These are phyloP conservation scores for Alitta virens DNA, from an alignment of 2,888 invertebrate species.

Conservation along the genomic window DNA sequence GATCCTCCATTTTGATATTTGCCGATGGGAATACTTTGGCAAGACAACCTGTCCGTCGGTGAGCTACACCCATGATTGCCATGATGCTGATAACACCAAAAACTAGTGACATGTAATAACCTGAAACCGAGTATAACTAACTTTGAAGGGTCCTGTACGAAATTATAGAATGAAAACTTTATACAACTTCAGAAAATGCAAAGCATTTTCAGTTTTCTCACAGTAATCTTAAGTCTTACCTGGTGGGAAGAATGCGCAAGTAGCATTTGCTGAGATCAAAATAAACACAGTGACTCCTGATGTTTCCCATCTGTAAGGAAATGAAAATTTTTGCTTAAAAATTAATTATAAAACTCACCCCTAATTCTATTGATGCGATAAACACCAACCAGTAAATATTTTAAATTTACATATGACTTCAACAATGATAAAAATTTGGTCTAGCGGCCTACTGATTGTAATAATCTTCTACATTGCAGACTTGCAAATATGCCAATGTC, in stretches of 20 bases:
- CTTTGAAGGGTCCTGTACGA: too few species aligned
- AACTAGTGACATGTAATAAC: constrained; percentile 3
- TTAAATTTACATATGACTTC: background rate
- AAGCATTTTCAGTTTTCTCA: too few species aligned
- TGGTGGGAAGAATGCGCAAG: background rate
- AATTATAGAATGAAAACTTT: too few species aligned
- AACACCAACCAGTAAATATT: background rate
- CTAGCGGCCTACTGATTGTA: too few species aligned
- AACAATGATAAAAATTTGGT: background rate
- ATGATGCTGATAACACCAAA: background rate
- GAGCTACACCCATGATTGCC: constrained; percentile 1
- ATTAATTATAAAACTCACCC: too few species aligned
- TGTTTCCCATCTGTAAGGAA: background rate
- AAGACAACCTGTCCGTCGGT: constrained; percentile 6
- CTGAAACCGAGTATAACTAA: background rate
- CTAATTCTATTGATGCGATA: too few species aligned
- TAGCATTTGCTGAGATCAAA: background rate
- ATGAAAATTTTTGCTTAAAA: too few species aligned
- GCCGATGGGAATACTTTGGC: constrained; percentile 8
- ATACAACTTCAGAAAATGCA: too few species aligned
- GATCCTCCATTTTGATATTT: constrained; percentile 10
- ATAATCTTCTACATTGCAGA: too few species aligned
- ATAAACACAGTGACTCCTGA: background rate
- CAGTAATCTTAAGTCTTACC: background rate
- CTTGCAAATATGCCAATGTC: too few species aligned